Evolutionary conservation across 2,113 vertebrate genomes (phyloP).

Genomic region (Corythornis vintsioides): DNA sequence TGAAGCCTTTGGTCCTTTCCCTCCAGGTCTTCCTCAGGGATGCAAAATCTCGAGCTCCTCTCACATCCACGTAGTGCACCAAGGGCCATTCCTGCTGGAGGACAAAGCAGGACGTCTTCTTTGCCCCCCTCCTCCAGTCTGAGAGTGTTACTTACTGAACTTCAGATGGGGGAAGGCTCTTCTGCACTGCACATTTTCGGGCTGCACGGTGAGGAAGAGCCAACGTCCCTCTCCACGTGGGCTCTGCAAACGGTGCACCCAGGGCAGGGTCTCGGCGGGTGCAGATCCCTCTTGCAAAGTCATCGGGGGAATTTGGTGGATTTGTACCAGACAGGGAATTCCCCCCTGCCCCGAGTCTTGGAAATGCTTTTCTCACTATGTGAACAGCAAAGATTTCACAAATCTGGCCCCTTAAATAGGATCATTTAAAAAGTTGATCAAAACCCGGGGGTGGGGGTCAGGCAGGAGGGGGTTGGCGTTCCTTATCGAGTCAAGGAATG

Average conservation of each 20-base stretch:
- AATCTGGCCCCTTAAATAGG: constrained; percentile 1
- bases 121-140: neutral
- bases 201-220: neutral
- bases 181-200: neutral
- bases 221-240: rapidly evolving
- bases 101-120: neutral
- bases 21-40: neutral
- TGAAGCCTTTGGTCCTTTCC: neutral
- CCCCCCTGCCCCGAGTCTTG: neutral
- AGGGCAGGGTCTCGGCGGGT: neutral
- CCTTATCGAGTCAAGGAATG: constrained; percentile 62
- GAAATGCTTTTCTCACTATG: neutral
- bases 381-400: neutral
- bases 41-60: neutral
- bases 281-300: neutral
- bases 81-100: neutral
- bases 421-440: constrained; percentile 17
- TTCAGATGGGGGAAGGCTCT: neutral
- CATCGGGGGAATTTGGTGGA: neutral
- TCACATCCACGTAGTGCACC: neutral
- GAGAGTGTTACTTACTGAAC: neutral
- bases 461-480: neutral
- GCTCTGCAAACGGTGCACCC: neutral
- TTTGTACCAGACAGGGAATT: constrained; percentile 1
- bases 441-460: neutral